Evolutionary conservation across 1,140 invertebrate species (phyloP).

Genomic region (Thalassaphorura encarpata): DNA sequence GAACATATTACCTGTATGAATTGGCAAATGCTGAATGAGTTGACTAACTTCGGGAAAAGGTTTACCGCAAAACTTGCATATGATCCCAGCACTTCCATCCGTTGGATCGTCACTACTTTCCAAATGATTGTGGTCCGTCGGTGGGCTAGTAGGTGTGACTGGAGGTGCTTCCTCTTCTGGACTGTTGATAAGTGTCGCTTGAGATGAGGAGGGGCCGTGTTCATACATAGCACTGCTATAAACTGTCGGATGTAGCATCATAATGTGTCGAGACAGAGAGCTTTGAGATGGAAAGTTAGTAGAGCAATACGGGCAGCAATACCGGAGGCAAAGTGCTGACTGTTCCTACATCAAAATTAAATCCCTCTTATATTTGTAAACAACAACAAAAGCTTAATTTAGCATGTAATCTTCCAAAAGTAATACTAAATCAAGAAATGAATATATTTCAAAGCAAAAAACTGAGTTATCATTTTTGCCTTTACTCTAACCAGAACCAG

Average conservation of each 20-base stretch:
- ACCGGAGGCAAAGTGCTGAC: constrained; percentile 47
- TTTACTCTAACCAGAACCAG: too few relatives aligned
- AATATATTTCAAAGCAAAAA: too few relatives aligned
- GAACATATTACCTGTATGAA: too few relatives aligned
- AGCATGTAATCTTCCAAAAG: too few relatives aligned
- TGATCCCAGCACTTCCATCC: constrained; percentile 46
- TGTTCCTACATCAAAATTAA: too few relatives aligned
- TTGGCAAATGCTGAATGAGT: constrained; percentile 70
- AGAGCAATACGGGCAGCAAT: constrained; percentile 70
- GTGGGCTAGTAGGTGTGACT: constrained; percentile 6
- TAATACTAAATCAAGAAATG: too few relatives aligned
- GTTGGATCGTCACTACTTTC: constrained; percentile 36
- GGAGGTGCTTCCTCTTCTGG: constrained; percentile 37
- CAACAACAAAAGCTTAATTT: too few relatives aligned
- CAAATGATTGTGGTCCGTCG: constrained; percentile 15
- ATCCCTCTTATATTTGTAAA: too few relatives aligned
- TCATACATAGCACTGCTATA: constrained; percentile 47
- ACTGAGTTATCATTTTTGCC: too few relatives aligned
- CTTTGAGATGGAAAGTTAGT: constrained; percentile 74
- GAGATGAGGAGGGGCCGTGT: constrained; percentile 7
- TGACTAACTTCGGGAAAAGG: constrained; percentile 77
- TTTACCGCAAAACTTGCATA: constrained; percentile 83
- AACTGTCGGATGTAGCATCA: constrained; percentile 29
- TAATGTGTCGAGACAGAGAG: constrained; percentile 74
- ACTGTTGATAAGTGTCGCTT: background rate